These are phyloP conservation scores for Orthosia incerta DNA, from an alignment of 2,888 invertebrate genomes.

Conservation along the genomic window DNA sequence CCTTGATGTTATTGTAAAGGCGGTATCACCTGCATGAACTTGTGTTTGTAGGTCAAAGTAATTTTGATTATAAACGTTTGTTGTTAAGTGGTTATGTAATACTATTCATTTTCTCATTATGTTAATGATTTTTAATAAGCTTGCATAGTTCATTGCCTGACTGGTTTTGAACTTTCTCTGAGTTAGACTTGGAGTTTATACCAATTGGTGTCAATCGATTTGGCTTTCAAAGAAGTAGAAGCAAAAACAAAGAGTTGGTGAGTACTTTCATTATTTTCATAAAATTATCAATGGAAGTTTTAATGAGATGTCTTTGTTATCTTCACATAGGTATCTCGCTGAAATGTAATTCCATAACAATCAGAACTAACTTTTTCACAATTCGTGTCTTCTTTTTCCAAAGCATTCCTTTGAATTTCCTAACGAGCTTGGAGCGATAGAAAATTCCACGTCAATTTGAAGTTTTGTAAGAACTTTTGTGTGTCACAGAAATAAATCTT, in stretches of 20 bases:
- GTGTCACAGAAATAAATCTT: background rate
- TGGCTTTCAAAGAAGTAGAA: background rate
- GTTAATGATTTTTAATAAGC: too few species aligned
- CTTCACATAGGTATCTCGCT: conserved; percentile 1
- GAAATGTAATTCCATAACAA: conserved; percentile 45
- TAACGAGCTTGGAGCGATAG: conserved; percentile 43
- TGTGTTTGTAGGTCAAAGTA: conserved; percentile 7
- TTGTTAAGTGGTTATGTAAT: background rate
- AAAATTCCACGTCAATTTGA: conserved; percentile 29
- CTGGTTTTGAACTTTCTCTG: too few species aligned
- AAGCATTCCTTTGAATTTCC: conserved; percentile 36
- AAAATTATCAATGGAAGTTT: conserved; percentile 19
- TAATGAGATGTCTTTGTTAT: conserved; percentile 24
- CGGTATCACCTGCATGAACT: conserved; percentile 20
- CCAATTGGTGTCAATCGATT: background rate
- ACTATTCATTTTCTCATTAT: too few species aligned
- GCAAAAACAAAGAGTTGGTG: background rate
- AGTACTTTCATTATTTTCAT: background rate
- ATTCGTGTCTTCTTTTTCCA: conserved; percentile 39
- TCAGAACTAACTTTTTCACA: conserved; percentile 31
- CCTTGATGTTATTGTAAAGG: conserved; percentile 1
- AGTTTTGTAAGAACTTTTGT: conserved; percentile 31
- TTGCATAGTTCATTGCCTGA: too few species aligned
- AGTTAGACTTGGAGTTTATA: too few species aligned
- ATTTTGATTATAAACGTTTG: background rate